phyloP scores from a whole-genome alignment of 2,888 invertebrate species.

The Ernsta delagoae region DNA sequence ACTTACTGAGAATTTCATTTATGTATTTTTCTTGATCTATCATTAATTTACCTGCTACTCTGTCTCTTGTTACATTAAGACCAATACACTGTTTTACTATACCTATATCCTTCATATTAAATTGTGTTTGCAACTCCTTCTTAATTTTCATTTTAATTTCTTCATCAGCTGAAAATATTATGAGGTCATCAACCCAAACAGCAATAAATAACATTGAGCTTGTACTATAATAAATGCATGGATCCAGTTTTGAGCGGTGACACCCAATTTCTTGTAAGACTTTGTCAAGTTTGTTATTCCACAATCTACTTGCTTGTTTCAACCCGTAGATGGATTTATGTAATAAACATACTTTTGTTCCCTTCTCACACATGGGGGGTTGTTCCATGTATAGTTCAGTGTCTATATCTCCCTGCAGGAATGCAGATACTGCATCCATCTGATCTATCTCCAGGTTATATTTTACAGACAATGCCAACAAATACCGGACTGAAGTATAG shows the following conservation, averaged over 20 bases:
- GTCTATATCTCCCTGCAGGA: slow-evolving; percentile 42
- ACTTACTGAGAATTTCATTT: background rate
- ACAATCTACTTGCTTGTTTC: slow-evolving; percentile 41
- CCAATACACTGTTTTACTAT: slow-evolving; percentile 36
- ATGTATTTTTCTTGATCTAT: slow-evolving; percentile 1
- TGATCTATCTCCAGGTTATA: slow-evolving; percentile 40
- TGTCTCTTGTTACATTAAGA: slow-evolving; percentile 27
- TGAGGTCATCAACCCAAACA: slow-evolving; percentile 4
- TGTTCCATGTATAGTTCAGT: background rate
- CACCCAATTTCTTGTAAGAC: slow-evolving; percentile 37
- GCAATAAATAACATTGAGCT: slow-evolving; percentile 2
- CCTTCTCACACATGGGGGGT: slow-evolving; percentile 30
- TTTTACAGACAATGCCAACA: slow-evolving; percentile 39
- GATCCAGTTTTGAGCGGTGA: slow-evolving; percentile 38
- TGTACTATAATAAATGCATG: slow-evolving; percentile 40
- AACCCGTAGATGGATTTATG: slow-evolving; percentile 40
- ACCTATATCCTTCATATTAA: slow-evolving; percentile 39
- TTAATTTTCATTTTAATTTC: slow-evolving; percentile 35
- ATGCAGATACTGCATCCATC: slow-evolving; percentile 43
- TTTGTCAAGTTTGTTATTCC: slow-evolving; percentile 39
- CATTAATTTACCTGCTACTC: slow-evolving; percentile 2
- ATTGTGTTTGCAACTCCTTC: slow-evolving; percentile 18
- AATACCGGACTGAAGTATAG: slow-evolving; percentile 27
- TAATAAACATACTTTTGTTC: slow-evolving; percentile 39
- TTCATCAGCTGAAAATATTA: background rate